phyloP scores from a whole-genome alignment of 1,140 invertebrate species.

The Caenorhabditis latens region DNA sequence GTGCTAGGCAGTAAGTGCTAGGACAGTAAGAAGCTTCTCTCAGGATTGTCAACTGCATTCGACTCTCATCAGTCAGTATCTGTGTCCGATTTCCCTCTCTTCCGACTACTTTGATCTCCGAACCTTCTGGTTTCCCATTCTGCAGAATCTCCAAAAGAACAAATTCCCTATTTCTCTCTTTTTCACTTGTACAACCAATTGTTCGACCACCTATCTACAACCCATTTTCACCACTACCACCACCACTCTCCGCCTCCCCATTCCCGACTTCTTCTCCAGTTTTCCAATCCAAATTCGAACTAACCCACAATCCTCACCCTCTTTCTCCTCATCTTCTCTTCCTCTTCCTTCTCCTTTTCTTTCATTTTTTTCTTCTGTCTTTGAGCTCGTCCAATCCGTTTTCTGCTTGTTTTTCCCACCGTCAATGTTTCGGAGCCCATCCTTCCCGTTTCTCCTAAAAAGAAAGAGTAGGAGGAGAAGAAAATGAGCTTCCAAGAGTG shows the following conservation, averaged over 20 bases:
- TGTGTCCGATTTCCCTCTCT: not conserved
- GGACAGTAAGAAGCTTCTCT: no score
- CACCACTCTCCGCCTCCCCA: not conserved
- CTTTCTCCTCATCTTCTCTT: not conserved
- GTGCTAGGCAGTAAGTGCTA: no score
- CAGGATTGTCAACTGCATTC: no score
- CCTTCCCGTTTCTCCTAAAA: not conserved
- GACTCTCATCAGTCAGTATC: no score
- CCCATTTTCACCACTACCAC: not conserved
- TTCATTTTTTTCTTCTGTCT: not conserved
- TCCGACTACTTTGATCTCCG: not conserved
- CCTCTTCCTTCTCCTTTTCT: not conserved
- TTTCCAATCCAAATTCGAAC: conserved; percentile 23
- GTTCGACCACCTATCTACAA: not conserved
- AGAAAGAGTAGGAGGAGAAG: not conserved
- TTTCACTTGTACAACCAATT: not conserved
- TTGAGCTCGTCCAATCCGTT: conserved; percentile 42
- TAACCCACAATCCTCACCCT: not conserved
- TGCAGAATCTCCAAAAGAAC: no score
- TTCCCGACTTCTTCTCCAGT: not conserved
- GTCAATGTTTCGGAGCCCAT: conserved; percentile 40
- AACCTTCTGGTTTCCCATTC: not conserved
- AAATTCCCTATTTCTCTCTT: not conserved
- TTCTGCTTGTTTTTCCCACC: conserved; percentile 40
- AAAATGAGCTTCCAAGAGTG: conserved; percentile 12